Evolutionary conservation across 2,113 vertebrate species (phyloP), one percentile per base, ranked within the genome.

Genomic region (Pterocles gutturalis): DNA sequence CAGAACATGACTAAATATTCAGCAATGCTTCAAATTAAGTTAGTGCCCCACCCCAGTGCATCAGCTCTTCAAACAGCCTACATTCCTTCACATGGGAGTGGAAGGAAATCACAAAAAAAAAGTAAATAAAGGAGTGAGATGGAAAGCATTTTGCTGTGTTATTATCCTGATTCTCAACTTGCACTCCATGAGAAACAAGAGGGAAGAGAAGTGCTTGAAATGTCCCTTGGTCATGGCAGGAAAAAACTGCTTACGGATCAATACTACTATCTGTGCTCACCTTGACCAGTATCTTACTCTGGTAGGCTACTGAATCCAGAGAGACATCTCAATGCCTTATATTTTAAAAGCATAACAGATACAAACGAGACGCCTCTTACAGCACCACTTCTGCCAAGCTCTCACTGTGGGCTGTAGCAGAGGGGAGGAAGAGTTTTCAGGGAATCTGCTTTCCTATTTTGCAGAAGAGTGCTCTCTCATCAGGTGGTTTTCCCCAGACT

Each of bases 71-170:
- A 98, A 97, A 86, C 87, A 97, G 92, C 71, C 80, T 95, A 76
- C 94, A 97, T 98, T 98, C 96, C 90, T 98, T 93, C 64, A 97
- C 61, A 88, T 98, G 94, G 91, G 87, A 96, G 89, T 97, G 90
- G 96, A 97, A 98, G 93, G 93, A 98, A 98, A 96, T 98, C 5
- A 89, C 77, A n/a, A 91, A 96, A 97, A 93, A 78, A 97, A 98
- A 95, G 93, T 98, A 97, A 98, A 98, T 97, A 98, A 97, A 96
- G 90, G 96, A 98, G 95, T 87, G 91, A 87, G 71, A 78, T 85
- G 83, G 94, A 98, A 98, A 95, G 83, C 72, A 97, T 97, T 97
- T 96, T 96, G 93, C 94, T 85, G 82, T 83, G 82, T 10, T 24
- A 93, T 97, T 97, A 96, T 96, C 95, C 66, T 65, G 92, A 95